Evolutionary conservation across 2,797 vertebrate genomes (phyloP).

Genomic region (Tympanoctomys barrerae): DNA sequence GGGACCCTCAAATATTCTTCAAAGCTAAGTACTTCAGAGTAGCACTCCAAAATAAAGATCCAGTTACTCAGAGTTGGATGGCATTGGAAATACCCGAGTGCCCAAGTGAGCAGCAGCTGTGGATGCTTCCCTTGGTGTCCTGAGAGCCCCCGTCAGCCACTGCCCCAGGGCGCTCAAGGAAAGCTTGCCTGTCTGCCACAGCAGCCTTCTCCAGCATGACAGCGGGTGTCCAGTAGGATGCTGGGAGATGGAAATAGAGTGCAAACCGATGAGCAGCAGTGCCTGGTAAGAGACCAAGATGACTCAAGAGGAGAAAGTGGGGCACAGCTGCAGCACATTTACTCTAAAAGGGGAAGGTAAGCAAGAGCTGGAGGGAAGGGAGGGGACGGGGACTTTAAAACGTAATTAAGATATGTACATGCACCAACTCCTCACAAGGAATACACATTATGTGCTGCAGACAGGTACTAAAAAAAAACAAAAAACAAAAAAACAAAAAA

Average conservation of each 20-base stretch:
- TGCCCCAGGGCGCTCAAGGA: neutral
- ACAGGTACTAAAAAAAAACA: neutral
- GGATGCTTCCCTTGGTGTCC: neutral
- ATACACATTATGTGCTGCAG: neutral
- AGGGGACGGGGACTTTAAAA: neutral
- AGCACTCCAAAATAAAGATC: constrained; percentile 66
- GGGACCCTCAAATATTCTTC: constrained; percentile 61
- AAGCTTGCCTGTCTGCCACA: neutral
- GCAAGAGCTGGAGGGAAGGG: neutral
- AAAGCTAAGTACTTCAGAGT: constrained; percentile 66
- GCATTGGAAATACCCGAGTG: neutral
- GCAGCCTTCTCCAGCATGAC: neutral
- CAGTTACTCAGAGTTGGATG: constrained; percentile 46
- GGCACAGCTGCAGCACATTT: neutral
- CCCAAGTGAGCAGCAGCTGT: neutral
- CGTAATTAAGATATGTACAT: neutral
- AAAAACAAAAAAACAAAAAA: too few species aligned
- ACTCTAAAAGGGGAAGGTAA: constrained; percentile 19
- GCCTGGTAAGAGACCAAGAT: neutral
- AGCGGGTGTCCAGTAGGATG: neutral
- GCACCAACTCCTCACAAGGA: neutral
- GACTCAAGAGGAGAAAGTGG: neutral
- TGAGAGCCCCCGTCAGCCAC: neutral
- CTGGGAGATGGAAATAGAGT: neutral
- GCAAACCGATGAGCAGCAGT: neutral